Base-by-base conservation (phyloP, 1,140 invertebrate species). In the Diprion similis region DNA sequence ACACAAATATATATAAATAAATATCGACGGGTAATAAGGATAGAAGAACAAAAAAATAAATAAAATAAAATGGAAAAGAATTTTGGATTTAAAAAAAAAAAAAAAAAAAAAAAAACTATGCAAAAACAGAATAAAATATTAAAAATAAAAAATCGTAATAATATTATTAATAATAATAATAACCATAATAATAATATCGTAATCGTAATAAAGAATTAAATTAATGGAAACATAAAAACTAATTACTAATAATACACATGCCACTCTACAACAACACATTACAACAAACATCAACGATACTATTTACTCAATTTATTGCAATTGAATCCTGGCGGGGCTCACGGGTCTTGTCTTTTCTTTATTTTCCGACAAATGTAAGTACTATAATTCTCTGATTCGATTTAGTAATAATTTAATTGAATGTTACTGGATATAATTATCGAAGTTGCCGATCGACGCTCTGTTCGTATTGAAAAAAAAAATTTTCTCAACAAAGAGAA, bases 201-300 rank as follows among this genome's bases (percentile, higher is more conserved):
- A 68, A 65, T 71, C 46, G n/a, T 71, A n/a, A 68, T 48, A 51
- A 66, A 71, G 46, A 74, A 72, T 66, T 45, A 45, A 69, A 17
- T 74, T 75, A 75, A 72, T 72, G 68, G 68, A 75, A 72, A 72
- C 71, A 75, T 72, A 72, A 71, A 66, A 71, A 72, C 65, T 51
- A 37, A 47, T 67, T 46, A 47, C 59, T 48, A 17, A 59, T 72
- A 72, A 73, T 68, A 45, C n/a, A 59, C 71, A 37, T 46, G 19
- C 51, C 66, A 68, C 66, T 71, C 65, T 72, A 66, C 66, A 72
- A 46, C 65, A 64, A 71, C 17, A 45, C 10, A 59, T 66, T 74
- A 59, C 51, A 59, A 59, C 51, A 59, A 59, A 59, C 51, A 59
- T 59, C 51, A 59, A 59, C 51, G 51, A 59, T 59, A 59, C 51